phyloP scores from a whole-genome alignment of 2,113 vertebrate genomes.

The Trogon surrucura region DNA sequence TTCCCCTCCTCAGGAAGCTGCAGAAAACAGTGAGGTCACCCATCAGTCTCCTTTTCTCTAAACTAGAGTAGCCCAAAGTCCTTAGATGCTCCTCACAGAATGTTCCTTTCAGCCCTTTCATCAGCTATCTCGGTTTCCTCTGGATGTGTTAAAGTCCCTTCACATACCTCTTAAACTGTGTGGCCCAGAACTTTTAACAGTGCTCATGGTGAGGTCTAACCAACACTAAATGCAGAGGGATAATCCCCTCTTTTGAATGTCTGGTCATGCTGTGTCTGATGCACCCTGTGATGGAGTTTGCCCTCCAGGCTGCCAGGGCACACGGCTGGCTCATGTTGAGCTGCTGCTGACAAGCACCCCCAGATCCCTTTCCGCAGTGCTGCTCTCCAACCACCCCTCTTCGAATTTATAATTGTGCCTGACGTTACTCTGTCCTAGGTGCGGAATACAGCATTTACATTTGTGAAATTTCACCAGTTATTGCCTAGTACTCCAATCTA shows the following conservation, averaged over 20 bases:
- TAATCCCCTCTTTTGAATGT: fast-evolving
- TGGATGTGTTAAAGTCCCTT: fast-evolving
- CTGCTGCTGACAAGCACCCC: fast-evolving
- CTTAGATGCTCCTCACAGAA: background rate
- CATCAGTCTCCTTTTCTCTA: background rate
- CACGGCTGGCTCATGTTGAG: too few relatives aligned
- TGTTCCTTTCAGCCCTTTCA: background rate
- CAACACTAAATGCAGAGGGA: fast-evolving
- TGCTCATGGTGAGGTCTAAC: background rate
- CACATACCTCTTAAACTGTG: background rate
- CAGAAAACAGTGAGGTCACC: background rate
- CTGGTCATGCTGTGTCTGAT: background rate
- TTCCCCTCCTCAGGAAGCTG: background rate
- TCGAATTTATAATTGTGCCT: fast-evolving
- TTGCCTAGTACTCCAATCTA: background rate
- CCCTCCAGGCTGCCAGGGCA: background rate
- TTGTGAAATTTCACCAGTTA: background rate
- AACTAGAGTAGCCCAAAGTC: background rate
- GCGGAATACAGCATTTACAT: background rate
- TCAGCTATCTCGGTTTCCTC: background rate
- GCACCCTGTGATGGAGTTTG: background rate
- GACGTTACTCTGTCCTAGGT: fast-evolving
- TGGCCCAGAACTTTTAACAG: background rate
- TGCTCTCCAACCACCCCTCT: background rate
- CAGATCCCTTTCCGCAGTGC: background rate